Percentiles rank a stretch among this genome's conserved stretches.
These are phyloP conservation scores for Cantharis flavilabris DNA, from an alignment of 2,888 invertebrate species.

Conservation along the genomic window DNA sequence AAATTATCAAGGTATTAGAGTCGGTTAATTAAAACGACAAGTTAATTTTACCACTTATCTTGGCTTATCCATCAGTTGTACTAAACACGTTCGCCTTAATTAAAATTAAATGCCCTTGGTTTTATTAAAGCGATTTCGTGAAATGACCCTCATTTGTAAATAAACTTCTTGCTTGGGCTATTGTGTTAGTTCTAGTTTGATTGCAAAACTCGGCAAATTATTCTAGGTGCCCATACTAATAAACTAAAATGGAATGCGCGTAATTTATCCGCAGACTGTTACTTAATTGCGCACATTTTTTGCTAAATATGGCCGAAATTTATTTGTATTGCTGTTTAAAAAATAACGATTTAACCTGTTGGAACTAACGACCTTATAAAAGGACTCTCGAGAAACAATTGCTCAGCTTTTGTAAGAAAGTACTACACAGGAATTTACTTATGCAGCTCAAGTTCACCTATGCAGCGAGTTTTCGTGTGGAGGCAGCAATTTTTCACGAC, in stretches of 20 bases:
- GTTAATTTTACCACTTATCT: background rate
- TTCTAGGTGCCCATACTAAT: background rate
- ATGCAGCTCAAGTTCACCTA: background rate
- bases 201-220: background rate
- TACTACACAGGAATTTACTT: background rate
- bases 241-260: background rate
- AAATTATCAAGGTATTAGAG: background rate
- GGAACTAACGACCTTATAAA: background rate
- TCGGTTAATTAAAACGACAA: background rate
- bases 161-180: constrained; percentile 2
- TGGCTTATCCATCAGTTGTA: constrained; percentile 11
- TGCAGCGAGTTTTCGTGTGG: background rate
- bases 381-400: background rate
- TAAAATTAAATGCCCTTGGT: constrained; percentile 19
- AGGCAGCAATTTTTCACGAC: background rate
- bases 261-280: background rate
- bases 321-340: background rate
- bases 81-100: constrained; percentile 20
- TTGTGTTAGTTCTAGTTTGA: constrained; percentile 1
- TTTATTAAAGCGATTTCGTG: constrained; percentile 10
- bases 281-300: background rate
- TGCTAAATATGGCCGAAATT: background rate
- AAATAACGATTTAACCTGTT: background rate
- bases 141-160: constrained; percentile 7
- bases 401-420: background rate